These are phyloP conservation scores for Nannospalax galili DNA, from an alignment of 2,113 vertebrate species.

Conservation along the genomic window DNA sequence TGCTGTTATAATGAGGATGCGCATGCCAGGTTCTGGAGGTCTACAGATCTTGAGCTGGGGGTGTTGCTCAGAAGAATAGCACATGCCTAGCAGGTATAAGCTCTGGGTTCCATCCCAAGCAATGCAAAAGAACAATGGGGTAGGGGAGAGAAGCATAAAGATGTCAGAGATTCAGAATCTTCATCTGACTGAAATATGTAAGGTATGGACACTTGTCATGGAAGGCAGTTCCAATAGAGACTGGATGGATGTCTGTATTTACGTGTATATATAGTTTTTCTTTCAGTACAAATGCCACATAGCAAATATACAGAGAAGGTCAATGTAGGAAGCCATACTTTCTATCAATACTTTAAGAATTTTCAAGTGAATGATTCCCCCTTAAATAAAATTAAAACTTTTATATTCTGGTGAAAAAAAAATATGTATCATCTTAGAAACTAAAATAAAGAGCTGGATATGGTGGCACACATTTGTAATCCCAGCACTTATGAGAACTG, in stretches of 20 bases:
- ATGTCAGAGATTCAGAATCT: not conserved
- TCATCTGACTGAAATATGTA: not conserved
- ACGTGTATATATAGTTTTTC: not conserved
- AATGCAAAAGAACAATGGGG: not conserved
- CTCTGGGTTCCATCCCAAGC: not conserved
- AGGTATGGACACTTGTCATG: not conserved
- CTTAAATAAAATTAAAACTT: constrained; percentile 19
- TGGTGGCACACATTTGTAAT: not conserved
- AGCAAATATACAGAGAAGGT: not conserved
- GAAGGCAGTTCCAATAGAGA: not conserved
- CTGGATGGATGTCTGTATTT: no score
- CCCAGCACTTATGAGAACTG: not conserved
- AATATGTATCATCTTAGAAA: not conserved
- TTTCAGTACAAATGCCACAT: not conserved
- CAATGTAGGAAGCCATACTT: not conserved
- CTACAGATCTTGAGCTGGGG: not conserved
- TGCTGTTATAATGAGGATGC: not conserved
- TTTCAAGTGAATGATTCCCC: constrained; percentile 20
- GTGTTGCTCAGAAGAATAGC: not conserved
- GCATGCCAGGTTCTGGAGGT: not conserved
- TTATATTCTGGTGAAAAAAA: not conserved
- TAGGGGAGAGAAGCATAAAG: not conserved
- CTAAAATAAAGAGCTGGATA: not conserved
- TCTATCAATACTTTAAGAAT: not conserved
- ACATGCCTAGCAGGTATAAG: not conserved